Conservation (phyloP, 2,888 invertebrate genomes). For the Pogonocherus hispidulus region DNA sequence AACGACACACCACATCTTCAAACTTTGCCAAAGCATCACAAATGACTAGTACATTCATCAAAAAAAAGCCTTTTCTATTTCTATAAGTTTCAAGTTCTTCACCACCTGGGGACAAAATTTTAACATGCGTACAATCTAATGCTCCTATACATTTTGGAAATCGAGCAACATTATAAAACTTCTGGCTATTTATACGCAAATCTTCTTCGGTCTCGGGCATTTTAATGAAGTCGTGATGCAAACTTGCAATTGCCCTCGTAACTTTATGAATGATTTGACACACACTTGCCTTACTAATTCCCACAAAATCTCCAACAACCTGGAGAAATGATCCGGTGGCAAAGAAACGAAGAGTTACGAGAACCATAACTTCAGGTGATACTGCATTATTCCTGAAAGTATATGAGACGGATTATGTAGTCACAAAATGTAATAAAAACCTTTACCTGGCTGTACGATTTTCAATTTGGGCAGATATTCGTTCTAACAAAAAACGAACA, state of each 20-base stretch:
- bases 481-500: not conserved
- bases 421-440: not conserved
- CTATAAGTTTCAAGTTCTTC: not conserved
- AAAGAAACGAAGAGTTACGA: not conserved
- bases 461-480: not conserved
- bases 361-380: not conserved
- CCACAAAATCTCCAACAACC: slow-evolving; percentile 28
- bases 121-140: not conserved
- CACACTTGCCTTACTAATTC: not conserved
- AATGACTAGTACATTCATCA: not conserved
- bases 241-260: not conserved
- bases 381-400: not conserved
- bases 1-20: not conserved
- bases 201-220: not conserved
- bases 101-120: not conserved
- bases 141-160: no score
- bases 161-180: not conserved
- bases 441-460: not conserved
- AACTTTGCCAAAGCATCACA: not conserved
- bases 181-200: not conserved
- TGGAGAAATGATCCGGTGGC: slow-evolving; percentile 21
- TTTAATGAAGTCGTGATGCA: not conserved
- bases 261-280: not conserved
- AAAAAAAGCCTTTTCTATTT: not conserved
- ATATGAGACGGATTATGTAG: not conserved